Evolutionary conservation across 2,888 invertebrate species (phyloP), one percentile per base, ranked within the genome.

Genomic region (Serrognathus titanus): DNA sequence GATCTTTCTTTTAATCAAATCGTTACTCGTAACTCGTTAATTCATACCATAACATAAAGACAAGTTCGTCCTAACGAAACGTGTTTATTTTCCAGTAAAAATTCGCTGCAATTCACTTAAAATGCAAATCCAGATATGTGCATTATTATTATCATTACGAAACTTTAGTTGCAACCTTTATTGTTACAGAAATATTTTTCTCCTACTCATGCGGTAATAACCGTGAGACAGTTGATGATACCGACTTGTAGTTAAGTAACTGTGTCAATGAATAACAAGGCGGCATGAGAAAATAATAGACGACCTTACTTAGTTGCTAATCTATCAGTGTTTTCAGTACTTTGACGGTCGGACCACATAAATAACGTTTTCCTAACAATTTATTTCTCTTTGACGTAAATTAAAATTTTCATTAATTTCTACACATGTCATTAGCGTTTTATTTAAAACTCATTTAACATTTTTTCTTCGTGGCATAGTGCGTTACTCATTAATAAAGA

Each of bases 221-320:
- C 54, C 62, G 62, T 62, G 62, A 51, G 62, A 62, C 51, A 47
- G 50, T 55, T 46, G 47, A 52, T 51, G 51, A 47, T 55, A 51
- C 51, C 53, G 46, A 52, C 56, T 56, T 50, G 53, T 51, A 49
- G 57, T 47, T 57, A 58, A 58, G 52, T 51, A 50, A 59, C 55
- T 60, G 51, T 51, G 60, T 62, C 57, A 58, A 41, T 50, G 52
- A 60, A 60, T 60, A 54, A 60, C 60, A 57, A 57, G 58, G 60
- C 60, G 62, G 60, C 60, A 54, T 51, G 43, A 45, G 53, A 41
- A 59, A 63, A 63, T 63, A 55, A 63, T 53, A 59, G 59, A 54
- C 55, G 49, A 53, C 56, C 43, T 37, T 58, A 56, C 55, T 61
- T 60, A 55, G 24, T 31, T 31, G 24, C 24, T 31, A 31, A 31